Evolutionary conservation across 2,888 invertebrate genomes (phyloP).

Genomic region (Listrodromus nycthemerus): DNA sequence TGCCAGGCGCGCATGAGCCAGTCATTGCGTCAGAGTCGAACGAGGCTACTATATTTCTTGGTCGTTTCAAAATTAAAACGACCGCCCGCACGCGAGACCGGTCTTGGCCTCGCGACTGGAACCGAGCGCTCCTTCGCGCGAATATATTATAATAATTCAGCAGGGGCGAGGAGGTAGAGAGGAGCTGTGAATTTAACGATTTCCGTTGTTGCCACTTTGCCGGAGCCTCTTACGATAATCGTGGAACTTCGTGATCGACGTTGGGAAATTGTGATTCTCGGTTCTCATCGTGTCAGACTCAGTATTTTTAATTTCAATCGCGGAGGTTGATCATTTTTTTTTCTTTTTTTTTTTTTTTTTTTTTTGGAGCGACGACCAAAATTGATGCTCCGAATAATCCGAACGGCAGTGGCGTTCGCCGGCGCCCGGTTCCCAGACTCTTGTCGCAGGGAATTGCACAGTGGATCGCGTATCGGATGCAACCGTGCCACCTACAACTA

Average conservation of each 20-base stretch:
- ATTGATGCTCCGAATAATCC: constrained; percentile 24
- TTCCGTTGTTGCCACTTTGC: constrained; percentile 11
- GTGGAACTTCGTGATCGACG: neutral
- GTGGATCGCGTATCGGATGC: constrained; percentile 44
- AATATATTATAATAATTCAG: constrained; percentile 55
- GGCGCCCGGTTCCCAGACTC: constrained; percentile 64
- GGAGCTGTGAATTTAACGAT: constrained; percentile 5
- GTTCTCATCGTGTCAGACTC: neutral
- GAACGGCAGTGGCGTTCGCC: constrained; percentile 14
- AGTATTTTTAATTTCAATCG: neutral
- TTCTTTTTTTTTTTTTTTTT: neutral
- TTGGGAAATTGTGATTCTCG: neutral
- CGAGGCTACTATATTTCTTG: constrained; percentile 18
- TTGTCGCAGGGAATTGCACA: constrained; percentile 52
- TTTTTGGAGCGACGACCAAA: neutral
- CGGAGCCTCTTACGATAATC: neutral
- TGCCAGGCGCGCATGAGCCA: neutral
- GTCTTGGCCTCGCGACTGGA: constrained; percentile 39
- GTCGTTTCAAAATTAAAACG: constrained; percentile 49
- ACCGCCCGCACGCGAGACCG: constrained; percentile 43
- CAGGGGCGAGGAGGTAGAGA: neutral
- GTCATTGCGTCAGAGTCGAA: constrained; percentile 36
- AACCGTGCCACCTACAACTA: constrained; percentile 47
- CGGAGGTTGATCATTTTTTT: neutral
- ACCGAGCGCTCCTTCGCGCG: constrained; percentile 21